phyloP scores from a whole-genome alignment of 2,797 vertebrate genomes.

The Luscinia luscinia region DNA sequence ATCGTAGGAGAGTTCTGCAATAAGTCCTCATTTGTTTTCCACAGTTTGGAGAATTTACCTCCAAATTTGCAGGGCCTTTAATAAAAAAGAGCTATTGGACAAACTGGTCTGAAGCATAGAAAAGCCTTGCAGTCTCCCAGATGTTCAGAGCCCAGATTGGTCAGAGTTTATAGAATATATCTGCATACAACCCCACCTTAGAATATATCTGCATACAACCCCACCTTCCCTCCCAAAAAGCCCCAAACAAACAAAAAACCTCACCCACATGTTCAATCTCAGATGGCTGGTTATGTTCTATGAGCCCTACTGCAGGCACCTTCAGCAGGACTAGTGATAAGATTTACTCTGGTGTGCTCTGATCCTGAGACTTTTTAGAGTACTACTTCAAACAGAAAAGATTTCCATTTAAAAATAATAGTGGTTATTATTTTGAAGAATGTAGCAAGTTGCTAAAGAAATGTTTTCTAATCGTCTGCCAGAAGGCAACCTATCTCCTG shows the following conservation, averaged over 20 bases:
- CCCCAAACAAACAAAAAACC: background rate
- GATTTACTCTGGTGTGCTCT: background rate
- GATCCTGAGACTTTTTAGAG: conserved; percentile 13
- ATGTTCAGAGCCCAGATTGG: background rate
- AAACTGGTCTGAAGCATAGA: background rate
- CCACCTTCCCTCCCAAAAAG: background rate
- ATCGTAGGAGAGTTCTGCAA: background rate
- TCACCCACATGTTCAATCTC: background rate
- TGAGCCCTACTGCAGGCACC: background rate
- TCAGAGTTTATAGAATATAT: background rate
- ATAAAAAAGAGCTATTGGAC: background rate
- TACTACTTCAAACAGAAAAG: conserved; percentile 3
- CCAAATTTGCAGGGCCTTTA: background rate
- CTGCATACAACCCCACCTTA: background rate
- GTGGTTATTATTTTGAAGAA: conserved; percentile 45
- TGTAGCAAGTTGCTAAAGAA: conserved; percentile 28
- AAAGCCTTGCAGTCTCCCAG: background rate
- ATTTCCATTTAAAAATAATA: conserved; percentile 46
- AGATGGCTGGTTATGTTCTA: background rate
- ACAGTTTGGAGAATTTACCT: background rate
- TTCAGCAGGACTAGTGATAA: background rate
- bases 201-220: background rate
- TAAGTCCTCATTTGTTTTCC: background rate
- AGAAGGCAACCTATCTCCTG: conserved; percentile 55
- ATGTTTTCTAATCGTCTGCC: conserved; percentile 33